A percentile compares a stretch with the other conserved stretches of the same genome.
These are phyloP conservation scores for Acropora yongei DNA, from an alignment of 64 coral and sea anemone species.

Conservation along the genomic window DNA sequence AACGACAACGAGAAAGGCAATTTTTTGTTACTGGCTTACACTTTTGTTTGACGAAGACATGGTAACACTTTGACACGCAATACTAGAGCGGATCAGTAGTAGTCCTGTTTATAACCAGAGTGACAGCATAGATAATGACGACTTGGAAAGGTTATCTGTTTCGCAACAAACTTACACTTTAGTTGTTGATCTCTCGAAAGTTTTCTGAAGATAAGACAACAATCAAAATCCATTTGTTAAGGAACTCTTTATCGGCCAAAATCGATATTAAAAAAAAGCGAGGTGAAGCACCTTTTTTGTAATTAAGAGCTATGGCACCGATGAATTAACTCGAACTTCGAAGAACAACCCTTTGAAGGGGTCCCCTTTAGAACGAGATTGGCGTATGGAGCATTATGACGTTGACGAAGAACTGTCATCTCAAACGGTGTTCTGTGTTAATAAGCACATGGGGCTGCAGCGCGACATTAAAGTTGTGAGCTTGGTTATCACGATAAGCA, in stretches of 20 bases:
- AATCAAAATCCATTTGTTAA: slow-evolving; percentile 71
- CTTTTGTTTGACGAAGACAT: too few relatives aligned
- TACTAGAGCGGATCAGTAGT: background rate
- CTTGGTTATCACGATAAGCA: slow-evolving; percentile 74
- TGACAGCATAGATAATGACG: slow-evolving; percentile 92
- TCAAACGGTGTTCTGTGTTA: slow-evolving; percentile 65
- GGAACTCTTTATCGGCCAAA: slow-evolving; percentile 82
- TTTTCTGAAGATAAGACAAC: slow-evolving; percentile 53
- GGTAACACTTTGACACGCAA: background rate
- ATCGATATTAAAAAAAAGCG: slow-evolving; percentile 61
- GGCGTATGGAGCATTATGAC: slow-evolving; percentile 78
- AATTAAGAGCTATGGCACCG: slow-evolving; percentile 73
- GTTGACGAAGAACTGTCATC: slow-evolving; percentile 67
- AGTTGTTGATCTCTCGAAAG: slow-evolving; percentile 52
- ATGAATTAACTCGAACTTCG: slow-evolving; percentile 91
- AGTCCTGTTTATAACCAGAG: background rate
- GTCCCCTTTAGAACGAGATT: slow-evolving; percentile 57
- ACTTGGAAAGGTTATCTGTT: slow-evolving; percentile 81
- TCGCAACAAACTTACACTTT: slow-evolving; percentile 67
- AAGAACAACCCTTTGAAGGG: slow-evolving; percentile 89
- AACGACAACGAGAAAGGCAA: too few relatives aligned
- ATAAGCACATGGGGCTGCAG: slow-evolving; percentile 76
- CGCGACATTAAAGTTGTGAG: slow-evolving; percentile 57
- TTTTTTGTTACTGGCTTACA: too few relatives aligned
- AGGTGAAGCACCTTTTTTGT: slow-evolving; percentile 83